These are phyloP conservation scores for Aulostomus chinensis DNA, from an alignment of 2,797 vertebrate species.

Conservation along the genomic window DNA sequence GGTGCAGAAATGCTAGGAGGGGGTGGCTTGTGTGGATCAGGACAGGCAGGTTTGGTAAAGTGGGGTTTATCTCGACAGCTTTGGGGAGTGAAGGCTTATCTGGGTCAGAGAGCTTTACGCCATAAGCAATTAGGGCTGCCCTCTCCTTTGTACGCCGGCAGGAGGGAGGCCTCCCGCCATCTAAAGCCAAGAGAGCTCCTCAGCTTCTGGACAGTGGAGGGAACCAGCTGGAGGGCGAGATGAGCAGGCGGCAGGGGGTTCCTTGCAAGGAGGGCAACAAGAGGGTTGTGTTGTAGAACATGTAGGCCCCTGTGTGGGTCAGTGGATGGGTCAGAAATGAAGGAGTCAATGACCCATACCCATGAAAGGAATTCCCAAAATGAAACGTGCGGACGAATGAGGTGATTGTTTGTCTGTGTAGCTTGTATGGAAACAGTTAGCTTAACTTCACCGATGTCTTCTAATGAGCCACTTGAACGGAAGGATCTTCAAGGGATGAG, in stretches of 20 bases:
- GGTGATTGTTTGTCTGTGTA: constrained; percentile 20
- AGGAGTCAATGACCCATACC: constrained; percentile 47
- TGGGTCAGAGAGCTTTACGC: constrained; percentile 85
- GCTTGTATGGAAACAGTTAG: constrained; percentile 27
- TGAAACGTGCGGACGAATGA: constrained; percentile 23
- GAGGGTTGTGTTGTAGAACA: constrained; percentile 33
- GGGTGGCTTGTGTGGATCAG: constrained; percentile 65
- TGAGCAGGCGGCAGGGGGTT: constrained; percentile 26
- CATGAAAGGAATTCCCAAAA: constrained; percentile 25
- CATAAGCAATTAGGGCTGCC: constrained; percentile 83
- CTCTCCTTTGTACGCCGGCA: constrained; percentile 68
- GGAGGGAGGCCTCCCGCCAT: constrained; percentile 77
- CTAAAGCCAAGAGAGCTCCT: constrained; percentile 52
- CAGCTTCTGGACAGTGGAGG: constrained; percentile 53
- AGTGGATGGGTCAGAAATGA: constrained; percentile 22
- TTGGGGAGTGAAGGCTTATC: constrained; percentile 81
- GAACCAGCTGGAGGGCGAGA: constrained; percentile 66
- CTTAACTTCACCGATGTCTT: constrained; percentile 49
- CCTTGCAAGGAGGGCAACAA: not conserved
- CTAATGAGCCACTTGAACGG: constrained; percentile 63
- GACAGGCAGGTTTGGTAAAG: constrained; percentile 83
- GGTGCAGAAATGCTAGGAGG: constrained; percentile 51
- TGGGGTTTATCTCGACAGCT: constrained; percentile 82
- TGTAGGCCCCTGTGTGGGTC: constrained; percentile 23
- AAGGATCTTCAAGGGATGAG: constrained; percentile 55